Evolutionary conservation across 2,888 invertebrate species (phyloP).

Genomic region (Lumbricus terrestris): DNA sequence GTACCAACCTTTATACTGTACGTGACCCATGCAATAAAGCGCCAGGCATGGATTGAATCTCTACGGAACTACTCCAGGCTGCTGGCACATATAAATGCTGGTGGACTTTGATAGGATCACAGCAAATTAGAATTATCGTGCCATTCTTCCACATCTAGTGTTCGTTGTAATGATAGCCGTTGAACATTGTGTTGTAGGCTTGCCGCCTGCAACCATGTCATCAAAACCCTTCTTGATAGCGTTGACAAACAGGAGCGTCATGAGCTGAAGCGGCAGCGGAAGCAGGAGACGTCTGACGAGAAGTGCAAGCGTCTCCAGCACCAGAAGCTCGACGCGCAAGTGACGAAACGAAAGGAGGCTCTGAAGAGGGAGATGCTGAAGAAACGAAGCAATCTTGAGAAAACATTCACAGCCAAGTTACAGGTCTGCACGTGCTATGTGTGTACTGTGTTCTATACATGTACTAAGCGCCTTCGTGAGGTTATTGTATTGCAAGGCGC

Average conservation of each 20-base stretch:
- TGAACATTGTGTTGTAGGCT: constrained; percentile 42
- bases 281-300: constrained; percentile 58
- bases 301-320: constrained; percentile 64
- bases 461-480: too few species aligned
- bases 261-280: constrained; percentile 43
- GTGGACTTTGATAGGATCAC: neutral
- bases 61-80: too few species aligned
- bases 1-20: too few species aligned
- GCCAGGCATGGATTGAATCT: too few species aligned
- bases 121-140: too few species aligned
- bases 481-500: too few species aligned
- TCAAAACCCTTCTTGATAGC: constrained; percentile 52
- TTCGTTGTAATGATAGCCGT: neutral
- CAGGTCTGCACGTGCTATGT: constrained; percentile 62
- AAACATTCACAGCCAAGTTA: constrained; percentile 77
- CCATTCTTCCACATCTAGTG: neutral
- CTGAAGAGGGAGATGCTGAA: constrained; percentile 90
- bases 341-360: constrained; percentile 84
- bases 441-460: too few species aligned
- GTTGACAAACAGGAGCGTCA: constrained; percentile 58
- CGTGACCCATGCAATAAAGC: too few species aligned
- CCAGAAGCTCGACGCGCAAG: constrained; percentile 70
- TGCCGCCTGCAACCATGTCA: constrained; percentile 54
- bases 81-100: too few species aligned
- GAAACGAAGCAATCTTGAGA: constrained; percentile 75